Base-by-base conservation (phyloP, 1,140 invertebrate species). In the Globodera ellingtonae region DNA sequence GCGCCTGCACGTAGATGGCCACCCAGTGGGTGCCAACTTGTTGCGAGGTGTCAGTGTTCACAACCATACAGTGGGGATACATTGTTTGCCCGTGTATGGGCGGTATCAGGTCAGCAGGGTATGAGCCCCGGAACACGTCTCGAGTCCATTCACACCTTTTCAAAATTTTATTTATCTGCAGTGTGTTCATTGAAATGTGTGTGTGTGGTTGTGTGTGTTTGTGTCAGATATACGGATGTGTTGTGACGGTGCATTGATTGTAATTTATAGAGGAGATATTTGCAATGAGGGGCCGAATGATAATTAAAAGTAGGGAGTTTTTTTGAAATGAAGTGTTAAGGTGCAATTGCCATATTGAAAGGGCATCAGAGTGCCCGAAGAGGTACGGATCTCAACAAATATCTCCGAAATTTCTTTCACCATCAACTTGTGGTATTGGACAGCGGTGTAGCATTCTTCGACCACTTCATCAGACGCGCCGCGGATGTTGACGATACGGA, bases 341-440 rank as follows among this genome's bases (percentile, higher is more conserved):
- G 56, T 62, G 21, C 56, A 62, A 9, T 66, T 76, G n/a, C 75
- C 75, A 70, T 76, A 76, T 13, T 76, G 56, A 24, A 76, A 76
- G 0, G 75, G 75, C 56, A 62, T 65, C 10, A 76, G 9, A 7
- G 21, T 9, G 8, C 66, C 66, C 8, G 46, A 24, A 18, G 75
- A 9, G 52, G 75, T 79, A 4, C 79, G 44, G n/a, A 79, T 80
- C 52, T 79, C 76, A 21, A 79, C 44, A 8, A 46, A 18, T 21
- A 79, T 82, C 21, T 79, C 78, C 3, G 15, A 7, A 21, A 79
- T 71, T 47, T 79, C 78, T 50, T 79, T 79, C 15, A 71, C 52
- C 15, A 79, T 21, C 18, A 79, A 24, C 35, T 35, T 13, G 21
- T 79, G 78, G 69, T 79, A 79, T 44, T 79, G 78, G 6, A 79